Conservation (phyloP, 2,797 vertebrate genomes). For the Amblyopsis hoosieri region DNA sequence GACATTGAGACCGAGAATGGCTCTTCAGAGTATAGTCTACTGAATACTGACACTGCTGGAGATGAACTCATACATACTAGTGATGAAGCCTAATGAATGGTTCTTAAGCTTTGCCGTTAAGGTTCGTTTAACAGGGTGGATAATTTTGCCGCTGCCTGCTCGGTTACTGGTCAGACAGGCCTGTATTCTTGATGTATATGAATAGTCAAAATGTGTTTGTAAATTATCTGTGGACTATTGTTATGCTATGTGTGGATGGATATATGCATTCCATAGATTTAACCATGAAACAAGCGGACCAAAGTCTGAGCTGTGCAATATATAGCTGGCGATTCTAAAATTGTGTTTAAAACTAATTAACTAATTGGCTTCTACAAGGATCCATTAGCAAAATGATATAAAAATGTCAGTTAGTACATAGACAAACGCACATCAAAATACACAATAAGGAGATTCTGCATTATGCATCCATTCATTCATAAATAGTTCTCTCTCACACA, state of each 20-base stretch:
- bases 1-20: slow-evolving; percentile 58
- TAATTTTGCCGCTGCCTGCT: neutral
- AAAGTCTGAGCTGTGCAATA: neutral
- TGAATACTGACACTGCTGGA: slow-evolving; percentile 23
- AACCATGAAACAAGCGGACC: neutral
- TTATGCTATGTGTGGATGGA: neutral
- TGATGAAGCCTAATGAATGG: neutral
- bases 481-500: slow-evolving; percentile 17
- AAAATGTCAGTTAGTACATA: neutral
- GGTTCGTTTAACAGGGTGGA: too few relatives aligned
- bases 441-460: neutral
- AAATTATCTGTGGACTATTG: neutral
- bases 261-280: neutral
- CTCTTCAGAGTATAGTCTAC: slow-evolving; percentile 9
- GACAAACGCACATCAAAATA: neutral
- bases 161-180: neutral
- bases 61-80: neutral
- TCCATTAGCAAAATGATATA: neutral
- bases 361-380: neutral
- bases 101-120: too few relatives aligned
- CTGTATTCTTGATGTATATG: neutral
- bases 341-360: neutral
- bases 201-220: neutral
- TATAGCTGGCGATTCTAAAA: neutral
- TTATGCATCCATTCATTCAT: slow-evolving; percentile 7